Conservation (phyloP, 2,113 vertebrate species). For the Seriola quinqueradiata region DNA sequence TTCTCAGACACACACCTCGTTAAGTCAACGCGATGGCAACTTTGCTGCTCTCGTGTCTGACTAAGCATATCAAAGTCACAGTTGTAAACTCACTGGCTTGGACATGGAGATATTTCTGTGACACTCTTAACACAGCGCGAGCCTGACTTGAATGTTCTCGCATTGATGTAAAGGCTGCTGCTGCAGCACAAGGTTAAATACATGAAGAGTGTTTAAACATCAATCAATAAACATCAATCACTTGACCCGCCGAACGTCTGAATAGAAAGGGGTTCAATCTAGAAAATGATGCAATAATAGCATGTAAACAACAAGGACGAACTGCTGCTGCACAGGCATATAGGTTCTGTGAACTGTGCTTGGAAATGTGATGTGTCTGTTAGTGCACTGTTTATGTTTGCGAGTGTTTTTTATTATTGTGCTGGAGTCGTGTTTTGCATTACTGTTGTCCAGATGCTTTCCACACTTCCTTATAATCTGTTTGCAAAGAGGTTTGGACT, state of each 20-base stretch:
- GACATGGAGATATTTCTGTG: background rate
- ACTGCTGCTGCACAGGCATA: background rate
- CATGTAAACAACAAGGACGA: slow-evolving; percentile 7
- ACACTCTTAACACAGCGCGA: background rate
- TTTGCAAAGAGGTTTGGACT: slow-evolving; percentile 7
- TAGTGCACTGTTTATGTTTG: background rate
- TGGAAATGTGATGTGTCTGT: background rate
- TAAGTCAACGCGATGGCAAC: background rate
- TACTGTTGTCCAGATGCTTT: slow-evolving; percentile 15
- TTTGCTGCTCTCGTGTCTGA: background rate
- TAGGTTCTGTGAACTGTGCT: background rate
- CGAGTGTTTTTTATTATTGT: background rate
- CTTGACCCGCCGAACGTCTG: background rate
- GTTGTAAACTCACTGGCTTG: background rate
- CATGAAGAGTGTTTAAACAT: background rate
- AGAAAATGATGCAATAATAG: slow-evolving; percentile 1
- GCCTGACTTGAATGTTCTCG: background rate
- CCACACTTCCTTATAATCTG: slow-evolving; percentile 4
- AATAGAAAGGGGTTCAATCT: background rate
- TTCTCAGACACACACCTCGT: background rate
- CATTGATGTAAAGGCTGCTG: background rate
- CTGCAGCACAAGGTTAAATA: background rate
- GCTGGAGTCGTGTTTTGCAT: slow-evolving; percentile 1
- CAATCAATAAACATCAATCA: background rate
- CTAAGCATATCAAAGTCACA: background rate